Evolutionary conservation across 2,888 invertebrate genomes (phyloP).

Genomic region (Cephus pulcher): DNA sequence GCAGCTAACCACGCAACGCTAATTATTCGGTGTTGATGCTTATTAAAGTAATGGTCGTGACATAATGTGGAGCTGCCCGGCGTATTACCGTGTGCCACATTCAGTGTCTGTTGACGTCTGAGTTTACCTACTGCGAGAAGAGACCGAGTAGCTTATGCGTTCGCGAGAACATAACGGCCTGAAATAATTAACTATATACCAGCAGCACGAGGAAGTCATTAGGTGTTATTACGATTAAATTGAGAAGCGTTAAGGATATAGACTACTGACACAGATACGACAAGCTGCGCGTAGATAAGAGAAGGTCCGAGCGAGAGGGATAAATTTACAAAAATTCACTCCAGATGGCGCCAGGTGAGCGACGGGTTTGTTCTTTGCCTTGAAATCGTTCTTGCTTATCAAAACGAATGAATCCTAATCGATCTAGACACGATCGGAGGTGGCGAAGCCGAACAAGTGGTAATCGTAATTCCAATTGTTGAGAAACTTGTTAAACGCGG

Average conservation of each 20-base stretch:
- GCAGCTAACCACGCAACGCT: conserved; percentile 22
- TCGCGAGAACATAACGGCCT: conserved; percentile 45
- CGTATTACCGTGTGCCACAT: conserved; percentile 29
- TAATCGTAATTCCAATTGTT: background rate
- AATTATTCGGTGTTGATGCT: conserved; percentile 42
- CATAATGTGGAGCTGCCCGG: conserved; percentile 26
- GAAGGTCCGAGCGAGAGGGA: no score
- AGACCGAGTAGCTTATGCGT: background rate
- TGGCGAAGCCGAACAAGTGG: background rate
- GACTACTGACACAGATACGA: conserved; percentile 17
- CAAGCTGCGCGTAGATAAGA: no score
- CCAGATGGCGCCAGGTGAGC: background rate
- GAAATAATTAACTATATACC: conserved; percentile 44
- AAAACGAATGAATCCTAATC: background rate
- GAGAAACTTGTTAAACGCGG: background rate
- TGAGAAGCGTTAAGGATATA: background rate
- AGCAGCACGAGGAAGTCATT: conserved; percentile 36
- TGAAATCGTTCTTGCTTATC: background rate
- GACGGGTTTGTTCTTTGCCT: background rate
- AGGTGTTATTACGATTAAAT: conserved; percentile 46
- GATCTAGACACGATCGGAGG: background rate
- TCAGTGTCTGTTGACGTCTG: conserved; percentile 17
- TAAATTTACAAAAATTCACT: background rate
- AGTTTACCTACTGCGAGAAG: background rate
- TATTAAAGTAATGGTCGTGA: conserved; percentile 44